Evolutionary conservation across 2,797 vertebrate genomes (phyloP).

Genomic region (Cossypha niveicapilla): DNA sequence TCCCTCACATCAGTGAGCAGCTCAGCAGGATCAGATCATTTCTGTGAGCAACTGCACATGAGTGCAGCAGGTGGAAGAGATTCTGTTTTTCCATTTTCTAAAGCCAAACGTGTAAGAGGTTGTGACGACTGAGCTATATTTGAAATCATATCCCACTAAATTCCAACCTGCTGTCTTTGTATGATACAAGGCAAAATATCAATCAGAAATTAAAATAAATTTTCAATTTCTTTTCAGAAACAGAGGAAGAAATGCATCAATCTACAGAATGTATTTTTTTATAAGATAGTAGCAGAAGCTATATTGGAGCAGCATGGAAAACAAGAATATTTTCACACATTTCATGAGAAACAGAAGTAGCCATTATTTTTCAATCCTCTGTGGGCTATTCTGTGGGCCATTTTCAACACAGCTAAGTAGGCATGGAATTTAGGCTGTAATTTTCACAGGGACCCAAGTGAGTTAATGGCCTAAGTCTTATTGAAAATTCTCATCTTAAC

Average conservation of each 20-base stretch:
- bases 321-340: neutral
- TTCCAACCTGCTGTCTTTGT: neutral
- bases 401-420: conserved; percentile 4
- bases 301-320: neutral
- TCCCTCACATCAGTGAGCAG: fast-evolving
- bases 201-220: neutral
- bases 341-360: neutral
- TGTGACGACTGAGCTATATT: neutral
- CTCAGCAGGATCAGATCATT: neutral
- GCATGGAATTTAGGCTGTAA: neutral
- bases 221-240: neutral
- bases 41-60: neutral
- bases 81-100: neutral
- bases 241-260: neutral
- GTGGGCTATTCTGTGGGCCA: neutral
- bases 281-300: neutral
- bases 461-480: conserved; percentile 4
- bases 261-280: neutral
- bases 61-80: neutral
- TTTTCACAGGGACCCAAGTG: conserved; percentile 10
- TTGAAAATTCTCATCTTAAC: neutral
- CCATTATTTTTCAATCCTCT: conserved; percentile 1
- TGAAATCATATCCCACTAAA: neutral
- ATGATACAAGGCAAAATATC: neutral
- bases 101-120: neutral